Evolutionary conservation across 2,888 invertebrate genomes (phyloP), one percentile per base, ranked within the genome.

Genomic region (Drosophila mimica): DNA sequence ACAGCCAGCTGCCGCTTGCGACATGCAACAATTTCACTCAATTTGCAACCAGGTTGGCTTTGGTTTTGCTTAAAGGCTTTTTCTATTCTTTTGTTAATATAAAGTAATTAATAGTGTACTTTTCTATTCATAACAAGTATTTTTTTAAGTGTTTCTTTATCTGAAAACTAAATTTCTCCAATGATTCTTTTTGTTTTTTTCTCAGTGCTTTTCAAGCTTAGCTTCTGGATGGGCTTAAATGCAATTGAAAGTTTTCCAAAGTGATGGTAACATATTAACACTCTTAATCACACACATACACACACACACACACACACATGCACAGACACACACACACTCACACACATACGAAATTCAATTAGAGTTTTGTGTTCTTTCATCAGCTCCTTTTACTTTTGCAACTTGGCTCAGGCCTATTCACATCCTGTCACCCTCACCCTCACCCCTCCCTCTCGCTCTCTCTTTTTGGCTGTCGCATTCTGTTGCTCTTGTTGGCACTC

Each of bases 321-420:
- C 56, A 58, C 58, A 53, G 33, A 59, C 20, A 34, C 51, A 48
- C 33, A 36, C 46, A 57, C 54, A 48, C 33, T 56, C 46, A 54
- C 34, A 69, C 49, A 51, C 52, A 31, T 58, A 68, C 70, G 65
- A 76, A 76, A 85, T 86, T 85, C 89, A 85, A 85, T 85, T 85
- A 88, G 79, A 86, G 81, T 81, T 80, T 64, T 73, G 61, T 73
- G 74, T 77, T 68, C 71, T 72, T 75, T 88, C 83, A 82, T 76
- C 88, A 79, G 83, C 56, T 64, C 67, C 65, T 71, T 69, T 65
- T 46, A 13, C 54, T 67, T 54, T 49, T 34, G 43, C 62, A 49
- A 53, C 53, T 62, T 54, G 48, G 38, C 49, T 60, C 51, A 49
- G 48, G 33, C 13, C 31, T 53, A 31, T n/a, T 25, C 54, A 15